Conservation (phyloP, 2,888 invertebrate genomes). For the Aleiodes alternator region DNA sequence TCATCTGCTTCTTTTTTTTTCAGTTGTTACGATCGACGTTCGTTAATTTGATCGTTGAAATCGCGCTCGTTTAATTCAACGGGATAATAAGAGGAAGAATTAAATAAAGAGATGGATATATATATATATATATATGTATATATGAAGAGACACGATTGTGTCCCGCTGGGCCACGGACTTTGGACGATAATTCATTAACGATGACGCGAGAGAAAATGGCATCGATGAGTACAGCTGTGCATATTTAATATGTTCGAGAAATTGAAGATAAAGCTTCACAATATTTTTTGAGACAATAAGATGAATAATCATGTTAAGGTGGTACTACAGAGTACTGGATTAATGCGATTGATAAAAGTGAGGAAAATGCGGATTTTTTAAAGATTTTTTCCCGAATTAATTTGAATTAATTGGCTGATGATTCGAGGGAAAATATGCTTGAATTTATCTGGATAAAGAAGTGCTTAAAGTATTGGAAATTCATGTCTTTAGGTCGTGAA, state of each 20-base stretch:
- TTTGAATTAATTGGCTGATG: too few species aligned
- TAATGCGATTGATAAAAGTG: too few species aligned
- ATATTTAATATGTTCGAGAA: conserved; percentile 15
- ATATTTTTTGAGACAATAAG: too few species aligned
- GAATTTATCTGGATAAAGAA: too few species aligned
- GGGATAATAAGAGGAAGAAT: conserved; percentile 49
- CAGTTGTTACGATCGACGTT: conserved; percentile 48
- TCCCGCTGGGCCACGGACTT: conserved; percentile 54
- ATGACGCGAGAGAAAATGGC: conserved; percentile 58
- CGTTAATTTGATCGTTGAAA: conserved; percentile 60
- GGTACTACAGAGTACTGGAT: too few species aligned
- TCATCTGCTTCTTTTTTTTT: conserved; percentile 31
- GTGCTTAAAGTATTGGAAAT: too few species aligned
- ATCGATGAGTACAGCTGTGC: conserved; percentile 39
- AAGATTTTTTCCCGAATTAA: too few species aligned
- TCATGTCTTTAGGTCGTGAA: too few species aligned
- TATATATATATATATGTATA: too few species aligned
- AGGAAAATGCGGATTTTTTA: too few species aligned
- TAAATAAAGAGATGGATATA: conserved; percentile 38
- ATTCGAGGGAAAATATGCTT: too few species aligned
- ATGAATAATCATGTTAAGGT: not conserved
- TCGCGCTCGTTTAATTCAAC: conserved; percentile 57
- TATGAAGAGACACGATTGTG: conserved; percentile 38
- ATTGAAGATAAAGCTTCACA: not conserved
- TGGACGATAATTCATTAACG: conserved; percentile 60